Conservation (phyloP, 2,113 vertebrate species). For the Menura novaehollandiae region DNA sequence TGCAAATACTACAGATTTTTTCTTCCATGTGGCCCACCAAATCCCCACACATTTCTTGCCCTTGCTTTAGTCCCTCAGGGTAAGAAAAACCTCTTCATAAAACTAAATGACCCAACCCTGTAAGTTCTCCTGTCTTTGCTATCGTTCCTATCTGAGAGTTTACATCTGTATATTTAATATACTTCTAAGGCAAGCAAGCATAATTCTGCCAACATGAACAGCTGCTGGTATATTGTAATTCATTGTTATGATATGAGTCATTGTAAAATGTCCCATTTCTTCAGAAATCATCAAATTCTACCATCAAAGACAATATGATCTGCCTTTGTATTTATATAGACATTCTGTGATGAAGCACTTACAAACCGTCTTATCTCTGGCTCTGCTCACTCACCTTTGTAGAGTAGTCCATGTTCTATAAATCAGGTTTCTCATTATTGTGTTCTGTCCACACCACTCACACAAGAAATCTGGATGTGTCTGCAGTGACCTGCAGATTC, state of each 20-base stretch:
- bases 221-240: background rate
- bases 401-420: background rate
- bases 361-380: background rate
- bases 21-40: background rate
- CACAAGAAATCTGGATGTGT: background rate
- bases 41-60: background rate
- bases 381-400: background rate
- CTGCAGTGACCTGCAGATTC: background rate
- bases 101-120: background rate
- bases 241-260: background rate
- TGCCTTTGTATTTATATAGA: background rate
- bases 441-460: background rate
- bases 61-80: background rate
- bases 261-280: background rate
- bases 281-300: background rate
- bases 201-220: background rate
- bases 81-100: background rate
- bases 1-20: background rate
- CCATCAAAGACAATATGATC: background rate
- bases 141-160: background rate
- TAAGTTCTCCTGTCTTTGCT: background rate
- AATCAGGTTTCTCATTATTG: background rate
- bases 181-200: background rate
- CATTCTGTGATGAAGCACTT: background rate
- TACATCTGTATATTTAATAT: background rate